Evolutionary conservation across 2,113 vertebrate species (phyloP).

Genomic region (Apodemus speciosus): DNA sequence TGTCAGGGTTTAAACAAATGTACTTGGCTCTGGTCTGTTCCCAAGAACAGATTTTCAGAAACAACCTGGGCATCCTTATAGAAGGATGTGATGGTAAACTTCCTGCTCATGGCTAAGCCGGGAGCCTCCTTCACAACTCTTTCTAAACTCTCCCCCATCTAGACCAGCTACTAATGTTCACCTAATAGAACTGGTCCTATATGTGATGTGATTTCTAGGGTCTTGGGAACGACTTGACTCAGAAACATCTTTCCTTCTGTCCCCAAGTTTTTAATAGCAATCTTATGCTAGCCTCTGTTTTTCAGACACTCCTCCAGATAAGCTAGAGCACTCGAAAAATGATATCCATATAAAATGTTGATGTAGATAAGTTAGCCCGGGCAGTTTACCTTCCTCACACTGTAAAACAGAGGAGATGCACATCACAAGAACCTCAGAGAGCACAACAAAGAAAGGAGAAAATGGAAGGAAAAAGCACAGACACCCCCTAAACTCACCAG

Average conservation of each 20-base stretch:
- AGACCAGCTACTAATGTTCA: background rate
- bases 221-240: background rate
- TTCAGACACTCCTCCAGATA: conserved; percentile 2
- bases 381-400: background rate
- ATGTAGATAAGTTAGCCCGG: background rate
- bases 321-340: background rate
- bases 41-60: conserved; percentile 51
- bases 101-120: background rate
- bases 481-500: background rate
- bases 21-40: background rate
- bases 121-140: background rate
- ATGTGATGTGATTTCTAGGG: background rate
- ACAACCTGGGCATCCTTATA: background rate
- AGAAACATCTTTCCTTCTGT: background rate
- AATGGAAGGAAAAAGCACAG: background rate
- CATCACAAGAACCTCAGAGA: background rate
- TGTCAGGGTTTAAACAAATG: background rate
- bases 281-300: background rate
- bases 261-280: conserved; percentile 11
- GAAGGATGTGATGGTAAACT: background rate
- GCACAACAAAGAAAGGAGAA: background rate
- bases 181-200: background rate
- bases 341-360: background rate
- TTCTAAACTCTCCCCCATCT: background rate
- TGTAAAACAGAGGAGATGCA: background rate